phyloP scores from a whole-genome alignment of 2,888 invertebrate genomes.

The Scaptodrosophila latifasciaeformis region DNA sequence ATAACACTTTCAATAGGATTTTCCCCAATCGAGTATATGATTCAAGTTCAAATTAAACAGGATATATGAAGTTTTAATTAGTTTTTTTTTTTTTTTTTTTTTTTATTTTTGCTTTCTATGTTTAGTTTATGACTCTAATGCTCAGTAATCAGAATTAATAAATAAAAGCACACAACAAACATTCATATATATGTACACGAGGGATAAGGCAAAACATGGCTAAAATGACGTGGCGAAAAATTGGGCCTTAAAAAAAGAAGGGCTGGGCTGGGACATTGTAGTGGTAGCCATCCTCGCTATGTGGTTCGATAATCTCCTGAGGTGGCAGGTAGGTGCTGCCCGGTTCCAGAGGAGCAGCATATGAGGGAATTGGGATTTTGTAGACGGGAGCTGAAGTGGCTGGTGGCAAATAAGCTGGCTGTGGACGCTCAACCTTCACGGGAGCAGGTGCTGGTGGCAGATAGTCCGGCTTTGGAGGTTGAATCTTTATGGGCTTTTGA shows the following conservation, averaged over 20 bases:
- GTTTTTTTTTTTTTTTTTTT: constrained; percentile 23
- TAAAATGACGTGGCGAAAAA: too few relatives aligned
- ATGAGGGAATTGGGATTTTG: constrained; percentile 68
- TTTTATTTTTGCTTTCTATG: neutral
- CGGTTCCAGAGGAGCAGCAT: constrained; percentile 65
- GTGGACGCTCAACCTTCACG: constrained; percentile 15
- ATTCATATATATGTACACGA: constrained; percentile 32
- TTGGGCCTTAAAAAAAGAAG: constrained; percentile 55
- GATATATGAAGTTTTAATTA: constrained; percentile 24
- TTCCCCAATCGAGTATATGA: constrained; percentile 13
- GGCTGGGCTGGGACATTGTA: constrained; percentile 51
- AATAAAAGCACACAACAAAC: constrained; percentile 13
- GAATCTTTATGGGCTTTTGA: too few relatives aligned
- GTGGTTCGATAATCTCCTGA: constrained; percentile 42
- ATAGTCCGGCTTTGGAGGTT: constrained; percentile 11
- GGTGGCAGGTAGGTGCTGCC: constrained; percentile 52
- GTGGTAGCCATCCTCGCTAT: constrained; percentile 62
- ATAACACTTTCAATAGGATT: constrained; percentile 28
- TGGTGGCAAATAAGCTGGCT: constrained; percentile 44
- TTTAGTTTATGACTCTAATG: constrained; percentile 12
- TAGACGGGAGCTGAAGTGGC: constrained; percentile 28
- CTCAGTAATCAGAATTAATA: constrained; percentile 29
- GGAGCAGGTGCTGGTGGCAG: constrained; percentile 10
- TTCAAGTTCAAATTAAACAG: constrained; percentile 23
- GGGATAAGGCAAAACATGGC: too few relatives aligned